Evolutionary conservation across 2,797 vertebrate species (phyloP).

Genomic region (Liasis olivaceus): DNA sequence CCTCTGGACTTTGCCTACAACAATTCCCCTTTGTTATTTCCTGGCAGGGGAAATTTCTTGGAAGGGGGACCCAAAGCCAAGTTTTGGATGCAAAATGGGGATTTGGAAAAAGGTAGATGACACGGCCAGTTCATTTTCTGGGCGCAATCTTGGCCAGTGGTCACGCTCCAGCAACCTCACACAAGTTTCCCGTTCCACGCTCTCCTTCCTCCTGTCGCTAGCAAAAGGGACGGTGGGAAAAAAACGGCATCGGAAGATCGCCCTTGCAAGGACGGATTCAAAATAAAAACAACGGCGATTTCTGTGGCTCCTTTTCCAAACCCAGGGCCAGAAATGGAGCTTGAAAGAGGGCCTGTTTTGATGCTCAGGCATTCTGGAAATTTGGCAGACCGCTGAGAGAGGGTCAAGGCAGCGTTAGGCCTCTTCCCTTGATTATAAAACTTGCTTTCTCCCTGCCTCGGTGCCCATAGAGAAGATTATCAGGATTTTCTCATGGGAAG

Average conservation of each 20-base stretch:
- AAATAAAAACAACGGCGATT: not conserved
- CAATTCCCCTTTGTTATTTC: constrained; percentile 6
- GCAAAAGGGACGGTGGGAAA: not conserved
- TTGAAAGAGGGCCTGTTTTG: not conserved
- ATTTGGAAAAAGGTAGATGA: not conserved
- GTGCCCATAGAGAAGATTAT: not conserved
- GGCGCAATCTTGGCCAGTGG: not conserved
- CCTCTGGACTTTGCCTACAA: not conserved
- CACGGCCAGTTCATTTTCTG: not conserved
- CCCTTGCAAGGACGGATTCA: not conserved
- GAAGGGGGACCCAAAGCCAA: not conserved
- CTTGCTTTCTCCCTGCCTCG: not conserved
- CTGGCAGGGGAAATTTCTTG: not conserved
- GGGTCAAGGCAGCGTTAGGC: not conserved
- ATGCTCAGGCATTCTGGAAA: not conserved
- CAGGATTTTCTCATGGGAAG: no score
- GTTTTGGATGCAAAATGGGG: not conserved
- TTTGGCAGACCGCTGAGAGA: not conserved
- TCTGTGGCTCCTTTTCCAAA: not conserved
- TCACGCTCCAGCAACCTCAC: not conserved
- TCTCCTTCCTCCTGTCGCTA: not conserved
- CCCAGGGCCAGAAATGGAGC: not conserved
- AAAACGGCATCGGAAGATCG: not conserved
- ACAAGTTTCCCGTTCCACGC: accelerated
- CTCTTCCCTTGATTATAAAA: not conserved